A percentile compares a stretch with the other conserved stretches of the same genome.
Evolutionary conservation across 1,140 invertebrate species (phyloP).

Genomic region (Neuroterus valhalla): DNA sequence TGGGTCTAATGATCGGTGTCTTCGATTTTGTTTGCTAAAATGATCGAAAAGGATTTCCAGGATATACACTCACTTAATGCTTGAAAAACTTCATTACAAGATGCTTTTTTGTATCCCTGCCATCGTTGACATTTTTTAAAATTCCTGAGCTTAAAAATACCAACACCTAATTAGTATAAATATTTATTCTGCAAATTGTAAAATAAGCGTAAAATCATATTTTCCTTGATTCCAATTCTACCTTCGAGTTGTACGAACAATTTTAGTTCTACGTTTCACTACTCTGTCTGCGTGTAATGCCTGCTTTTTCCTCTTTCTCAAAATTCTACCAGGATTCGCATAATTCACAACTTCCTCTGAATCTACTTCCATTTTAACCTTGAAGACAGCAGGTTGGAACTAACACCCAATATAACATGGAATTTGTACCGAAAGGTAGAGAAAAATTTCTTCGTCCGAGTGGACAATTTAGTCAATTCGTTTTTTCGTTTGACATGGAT

Average conservation of each 20-base stretch:
- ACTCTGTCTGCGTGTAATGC: not conserved
- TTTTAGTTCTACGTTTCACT: not conserved
- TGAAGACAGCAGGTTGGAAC: too few relatives aligned
- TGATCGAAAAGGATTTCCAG: not conserved
- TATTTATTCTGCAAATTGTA: too few relatives aligned
- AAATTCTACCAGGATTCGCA: constrained; percentile 13
- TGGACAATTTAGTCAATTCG: too few relatives aligned
- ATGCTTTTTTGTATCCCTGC: not conserved
- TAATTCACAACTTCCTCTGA: not conserved
- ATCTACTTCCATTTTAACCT: constrained; percentile 10
- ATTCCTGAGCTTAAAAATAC: too few relatives aligned
- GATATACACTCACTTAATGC: not conserved
- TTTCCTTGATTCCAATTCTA: not conserved
- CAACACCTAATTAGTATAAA: too few relatives aligned
- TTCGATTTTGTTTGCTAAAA: constrained; percentile 7
- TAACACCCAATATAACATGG: too few relatives aligned
- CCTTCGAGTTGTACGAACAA: not conserved
- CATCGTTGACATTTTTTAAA: too few relatives aligned
- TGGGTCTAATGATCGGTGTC: constrained; percentile 24
- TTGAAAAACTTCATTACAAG: not conserved
- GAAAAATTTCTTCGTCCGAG: too few relatives aligned
- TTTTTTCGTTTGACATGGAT: too few relatives aligned
- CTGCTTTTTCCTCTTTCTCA: constrained; percentile 26
- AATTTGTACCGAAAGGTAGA: too few relatives aligned
- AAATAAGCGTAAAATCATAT: not conserved